phyloP scores from a whole-genome alignment of 2,797 vertebrate species.

The Argya squamiceps region DNA sequence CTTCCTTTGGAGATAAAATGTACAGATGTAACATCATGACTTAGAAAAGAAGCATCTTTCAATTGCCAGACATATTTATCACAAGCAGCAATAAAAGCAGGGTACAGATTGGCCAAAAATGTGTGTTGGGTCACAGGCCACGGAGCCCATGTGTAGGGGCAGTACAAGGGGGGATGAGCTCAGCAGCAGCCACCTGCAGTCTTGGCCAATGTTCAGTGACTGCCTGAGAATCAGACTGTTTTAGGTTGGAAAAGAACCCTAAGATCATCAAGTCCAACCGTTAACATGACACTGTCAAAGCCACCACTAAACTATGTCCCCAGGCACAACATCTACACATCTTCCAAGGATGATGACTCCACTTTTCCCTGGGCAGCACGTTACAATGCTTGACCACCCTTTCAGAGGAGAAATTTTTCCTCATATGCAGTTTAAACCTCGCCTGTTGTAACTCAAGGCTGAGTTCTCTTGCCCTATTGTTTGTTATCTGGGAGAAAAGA shows the following conservation, averaged over 20 bases:
- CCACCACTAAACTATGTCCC: neutral
- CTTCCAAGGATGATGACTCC: neutral
- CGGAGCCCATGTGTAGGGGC: rapidly evolving
- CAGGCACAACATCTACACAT: neutral
- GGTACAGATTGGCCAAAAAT: neutral
- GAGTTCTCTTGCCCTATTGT: neutral
- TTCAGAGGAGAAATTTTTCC: neutral
- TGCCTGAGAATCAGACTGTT: neutral
- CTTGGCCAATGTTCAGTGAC: neutral
- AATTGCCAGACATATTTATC: neutral
- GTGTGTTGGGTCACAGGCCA: rapidly evolving
- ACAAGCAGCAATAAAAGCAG: neutral
- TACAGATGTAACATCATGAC: rapidly evolving
- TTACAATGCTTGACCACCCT: neutral
- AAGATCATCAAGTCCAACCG: neutral
- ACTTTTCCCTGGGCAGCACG: neutral
- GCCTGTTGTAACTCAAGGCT: rapidly evolving
- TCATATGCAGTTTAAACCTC: neutral
- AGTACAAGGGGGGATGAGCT: neutral
- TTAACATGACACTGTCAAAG: neutral
- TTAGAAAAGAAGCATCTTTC: neutral
- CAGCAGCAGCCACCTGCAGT: neutral
- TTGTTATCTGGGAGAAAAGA: neutral
- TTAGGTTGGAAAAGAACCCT: neutral
- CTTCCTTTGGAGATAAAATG: neutral